Evolutionary conservation across 2,888 invertebrate genomes (phyloP), one percentile per base, ranked within the genome.

Genomic region (Euproctis similis): DNA sequence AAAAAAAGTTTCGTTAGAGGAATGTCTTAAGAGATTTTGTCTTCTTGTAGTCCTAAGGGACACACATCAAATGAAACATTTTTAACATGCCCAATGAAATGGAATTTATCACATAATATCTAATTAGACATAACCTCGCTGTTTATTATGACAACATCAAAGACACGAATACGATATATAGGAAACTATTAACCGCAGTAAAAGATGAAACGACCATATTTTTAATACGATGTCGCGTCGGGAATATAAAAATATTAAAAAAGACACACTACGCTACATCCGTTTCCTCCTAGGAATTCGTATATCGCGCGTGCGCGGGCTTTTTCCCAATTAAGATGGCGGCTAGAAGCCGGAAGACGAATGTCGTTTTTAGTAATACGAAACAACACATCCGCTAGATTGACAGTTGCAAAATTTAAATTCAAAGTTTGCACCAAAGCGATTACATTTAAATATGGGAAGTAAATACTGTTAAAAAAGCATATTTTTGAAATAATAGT

Each of bases 171-270:
- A 49, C 49, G 31, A 59, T 47, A 42, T 48, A 53, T 64, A 60
- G 57, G 63, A 71, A 68, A 64, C 61, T 57, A 62, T 65, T 59
- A 65, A 42, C 28, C 47, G 51, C 49, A 44, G 46, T 52, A 49
- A n/a, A 34, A 77, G 74, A 76, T 77, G 76, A 77, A 77, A 77
- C 60, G 69, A 58, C 21, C 59, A 59, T 50, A 75, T 75, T 77
- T 77, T 75, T 76, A 67, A 74, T 74, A 65, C 54, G 58, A 53
- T 56, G 64, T 60, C 67, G 59, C 59, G 58, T 36, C 58, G 51
- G 46, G 66, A 70, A 72, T 75, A 70, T 72, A 70, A 75, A 77
- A 77, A 68, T 76, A 75, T 76, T 76, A 76, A 77, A 26, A 73
- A 78, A 26, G 72, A 67, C 71, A 75, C 70, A 68, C 68, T 55